Conservation (phyloP, 2,113 vertebrate species). For the Microcebus griseorufus region DNA sequence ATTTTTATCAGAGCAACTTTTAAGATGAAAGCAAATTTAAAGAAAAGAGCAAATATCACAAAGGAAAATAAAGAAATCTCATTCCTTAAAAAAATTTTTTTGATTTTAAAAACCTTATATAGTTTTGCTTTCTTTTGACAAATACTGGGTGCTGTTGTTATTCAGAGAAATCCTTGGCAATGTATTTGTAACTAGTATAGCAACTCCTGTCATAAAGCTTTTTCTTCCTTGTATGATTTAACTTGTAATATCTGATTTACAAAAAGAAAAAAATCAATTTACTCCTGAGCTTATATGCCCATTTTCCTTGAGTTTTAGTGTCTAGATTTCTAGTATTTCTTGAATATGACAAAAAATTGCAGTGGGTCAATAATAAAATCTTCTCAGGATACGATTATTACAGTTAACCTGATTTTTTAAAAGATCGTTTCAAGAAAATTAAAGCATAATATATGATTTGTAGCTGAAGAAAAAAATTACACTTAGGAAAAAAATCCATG, state of each 20-base stretch:
- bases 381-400: slow-evolving; percentile 34
- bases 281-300: background rate
- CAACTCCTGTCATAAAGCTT: background rate
- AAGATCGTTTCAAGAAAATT: background rate
- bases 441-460: background rate
- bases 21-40: slow-evolving; percentile 43
- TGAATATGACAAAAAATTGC: slow-evolving; percentile 28
- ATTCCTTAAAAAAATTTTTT: background rate
- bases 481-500: slow-evolving; percentile 36
- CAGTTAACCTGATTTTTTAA: slow-evolving; percentile 41
- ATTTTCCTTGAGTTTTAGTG: too few species aligned
- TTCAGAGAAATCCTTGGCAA: background rate
- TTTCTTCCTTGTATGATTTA: background rate
- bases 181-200: background rate
- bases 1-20: slow-evolving; percentile 34
- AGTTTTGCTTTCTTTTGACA: slow-evolving; percentile 2
- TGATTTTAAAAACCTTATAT: background rate
- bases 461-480: background rate
- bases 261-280: background rate
- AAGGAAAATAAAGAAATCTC: slow-evolving; percentile 37
- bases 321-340: background rate
- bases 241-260: background rate
- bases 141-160: background rate
- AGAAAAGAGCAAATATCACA: slow-evolving; percentile 5
- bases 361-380: slow-evolving; percentile 20